A percentile compares a stretch with the other conserved stretches of the same genome.
These are phyloP conservation scores for Selene dorsalis DNA, from an alignment of 2,797 vertebrate genomes.

Conservation along the genomic window DNA sequence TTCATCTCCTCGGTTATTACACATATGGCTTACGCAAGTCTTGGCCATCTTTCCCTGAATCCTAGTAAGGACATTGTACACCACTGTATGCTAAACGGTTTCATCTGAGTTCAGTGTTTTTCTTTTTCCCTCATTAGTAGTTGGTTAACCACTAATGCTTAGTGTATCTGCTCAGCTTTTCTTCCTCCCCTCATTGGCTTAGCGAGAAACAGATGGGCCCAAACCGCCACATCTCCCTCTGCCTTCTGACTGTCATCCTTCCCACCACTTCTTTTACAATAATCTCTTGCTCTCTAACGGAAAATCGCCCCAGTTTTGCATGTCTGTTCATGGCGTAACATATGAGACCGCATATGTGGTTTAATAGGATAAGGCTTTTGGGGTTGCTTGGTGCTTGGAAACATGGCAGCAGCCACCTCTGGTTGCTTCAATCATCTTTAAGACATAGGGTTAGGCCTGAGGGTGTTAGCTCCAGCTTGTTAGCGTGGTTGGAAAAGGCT, in stretches of 20 bases:
- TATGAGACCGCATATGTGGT: slow-evolving; percentile 73
- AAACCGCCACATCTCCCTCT: slow-evolving; percentile 57
- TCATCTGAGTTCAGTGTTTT: slow-evolving; percentile 84
- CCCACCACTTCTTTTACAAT: slow-evolving; percentile 73
- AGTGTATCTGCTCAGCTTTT: slow-evolving; percentile 81
- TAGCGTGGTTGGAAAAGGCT: slow-evolving; percentile 65
- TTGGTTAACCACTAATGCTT: slow-evolving; percentile 86
- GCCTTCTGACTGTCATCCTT: slow-evolving; percentile 55
- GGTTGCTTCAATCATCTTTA: slow-evolving; percentile 65
- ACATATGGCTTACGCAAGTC: slow-evolving; percentile 74
- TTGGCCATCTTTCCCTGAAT: slow-evolving; percentile 77
- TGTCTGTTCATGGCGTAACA: slow-evolving; percentile 74
- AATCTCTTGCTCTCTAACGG: slow-evolving; percentile 77
- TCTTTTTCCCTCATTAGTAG: slow-evolving; percentile 85
- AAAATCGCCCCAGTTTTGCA: slow-evolving; percentile 77
- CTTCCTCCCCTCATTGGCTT: slow-evolving; percentile 76
- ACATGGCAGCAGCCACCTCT: slow-evolving; percentile 67
- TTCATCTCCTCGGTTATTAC: slow-evolving; percentile 76
- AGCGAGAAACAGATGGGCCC: slow-evolving; percentile 82
- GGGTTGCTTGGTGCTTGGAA: slow-evolving; percentile 74
- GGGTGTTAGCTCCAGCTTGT: slow-evolving; percentile 71
- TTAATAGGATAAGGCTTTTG: slow-evolving; percentile 76
- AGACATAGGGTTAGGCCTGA: slow-evolving; percentile 57
- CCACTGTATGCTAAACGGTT: slow-evolving; percentile 78
- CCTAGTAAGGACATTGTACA: slow-evolving; percentile 70